phyloP scores from a whole-genome alignment of 2,797 vertebrate species.

The Monodelphis domestica region DNA sequence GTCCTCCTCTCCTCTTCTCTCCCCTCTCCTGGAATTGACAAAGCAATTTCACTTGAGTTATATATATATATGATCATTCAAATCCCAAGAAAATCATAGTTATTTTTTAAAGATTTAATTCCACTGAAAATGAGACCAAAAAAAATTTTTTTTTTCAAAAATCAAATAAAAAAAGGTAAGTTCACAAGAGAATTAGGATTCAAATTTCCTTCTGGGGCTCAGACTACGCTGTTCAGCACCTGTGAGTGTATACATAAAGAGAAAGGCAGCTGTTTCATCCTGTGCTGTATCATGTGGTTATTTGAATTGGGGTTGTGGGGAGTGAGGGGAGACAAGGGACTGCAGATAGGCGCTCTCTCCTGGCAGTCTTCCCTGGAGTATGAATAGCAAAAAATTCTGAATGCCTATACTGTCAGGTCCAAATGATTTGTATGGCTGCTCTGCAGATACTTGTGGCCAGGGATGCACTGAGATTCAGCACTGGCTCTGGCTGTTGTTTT shows the following conservation, averaged over 20 bases:
- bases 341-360: not conserved
- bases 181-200: not conserved
- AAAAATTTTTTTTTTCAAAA: not conserved
- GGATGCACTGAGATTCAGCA: not conserved
- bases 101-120: not conserved
- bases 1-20: no score
- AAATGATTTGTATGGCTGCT: not conserved
- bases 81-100: not conserved
- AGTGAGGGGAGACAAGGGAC: not conserved
- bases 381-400: not conserved
- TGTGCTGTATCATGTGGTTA: not conserved
- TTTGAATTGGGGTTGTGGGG: not conserved
- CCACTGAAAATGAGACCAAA: not conserved
- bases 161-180: not conserved
- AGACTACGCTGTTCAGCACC: not conserved
- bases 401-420: not conserved
- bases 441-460: not conserved
- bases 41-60: no score
- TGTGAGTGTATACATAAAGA: not conserved
- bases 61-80: no score
- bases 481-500: not conserved
- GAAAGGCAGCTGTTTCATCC: not conserved
- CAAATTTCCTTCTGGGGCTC: not conserved
- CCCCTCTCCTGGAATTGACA: no score
- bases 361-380: not conserved